Evolutionary conservation across 2,113 vertebrate species (phyloP), one percentile per base, ranked within the genome.

Genomic region (Odontophorus gujanensis): DNA sequence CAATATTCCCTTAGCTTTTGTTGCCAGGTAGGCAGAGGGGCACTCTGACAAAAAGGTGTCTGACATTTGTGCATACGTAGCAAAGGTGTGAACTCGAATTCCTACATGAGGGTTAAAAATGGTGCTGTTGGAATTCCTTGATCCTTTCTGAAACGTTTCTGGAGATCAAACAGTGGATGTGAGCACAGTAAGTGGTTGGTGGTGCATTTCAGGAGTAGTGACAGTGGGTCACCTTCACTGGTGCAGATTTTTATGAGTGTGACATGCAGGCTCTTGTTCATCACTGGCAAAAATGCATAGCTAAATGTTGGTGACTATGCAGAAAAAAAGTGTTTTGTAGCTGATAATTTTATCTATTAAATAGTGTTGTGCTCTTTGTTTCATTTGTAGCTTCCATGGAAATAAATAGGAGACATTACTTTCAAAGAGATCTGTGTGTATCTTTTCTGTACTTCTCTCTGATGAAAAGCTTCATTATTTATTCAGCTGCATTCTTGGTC

Each of bases 381-480:
- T 57, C 53, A 32, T 30, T 57, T 57, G 53, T 57, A 57, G 30
- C 32, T 57, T 57, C 53, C 53, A 19, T 32, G 53, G 53, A 32
- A 55, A 30, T 57, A 57, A 57, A 57, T 32, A 57, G 53, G 30
- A 57, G 53, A 19, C 53, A 57, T 11, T 57, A 11, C 17, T 57
- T 57, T 11, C 30, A 19, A 32, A 57, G 16, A 30, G 30, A 57
- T 30, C 30, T 57, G 17, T 10, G 3, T 32, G 2, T 91, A 40
- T 89, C 3, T 92, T 91, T 84, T 86, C 69, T 34, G 94, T 87
- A 68, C 75, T 92, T 90, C 63, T 88, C 0, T 87, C 45, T 88
- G 72, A 93, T 94, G 84, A 93, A 92, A 96, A 85, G 80, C 81
- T 92, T 95, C 82, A 95, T 96, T 94, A 95, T 95, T 95, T 93